Base-by-base conservation (phyloP, 2,888 invertebrate genomes). In the Myopa testacea region DNA sequence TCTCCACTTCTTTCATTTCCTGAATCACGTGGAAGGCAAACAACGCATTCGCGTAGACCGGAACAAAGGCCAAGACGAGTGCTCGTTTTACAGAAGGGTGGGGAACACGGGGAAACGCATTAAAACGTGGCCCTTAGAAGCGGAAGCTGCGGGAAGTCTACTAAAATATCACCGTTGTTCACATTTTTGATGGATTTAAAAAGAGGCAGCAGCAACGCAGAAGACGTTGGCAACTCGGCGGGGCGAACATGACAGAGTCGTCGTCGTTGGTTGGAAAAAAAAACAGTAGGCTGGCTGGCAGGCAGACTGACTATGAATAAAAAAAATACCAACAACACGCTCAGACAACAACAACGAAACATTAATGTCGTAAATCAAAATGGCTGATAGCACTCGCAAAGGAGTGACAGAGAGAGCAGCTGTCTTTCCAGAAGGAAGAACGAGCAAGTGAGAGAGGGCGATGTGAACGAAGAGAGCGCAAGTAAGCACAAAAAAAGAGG, bases 281-380 rank as follows among this genome's bases (percentile, higher is more conserved):
- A 37, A 71, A 62, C 73, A 58, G 82, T 78, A 81, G 80, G 82
- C 81, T 6, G 10, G 38, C 37, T 78, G 67, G 63, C 67, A 78
- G 45, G 38, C 65, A 10, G 34, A 38, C 14, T 34, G 37, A 4
- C 37, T 38, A 65, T 37, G 34, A 74, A 75, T 45, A 68, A 68
- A 62, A 63, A 45, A 62, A 75, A 71, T 14, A 63, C 74, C 63
- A 74, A 76, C 74, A 83, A 77, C 78, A 80, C 78, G 78, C 78
- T 82, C 79, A 81, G 72, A 80, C 79, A 80, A 78, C 80, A 76
- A 78, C 67, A 79, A 79, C 81, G 79, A 81, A 81, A 81, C 76
- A 82, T 76, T 72, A 77, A 80, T 78, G 83, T 85, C 87, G 87
- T 89, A 89, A 88, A 89, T 89, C 89, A 89, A 89, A 89, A 89